These are phyloP conservation scores for Spea multiplicata DNA, from an alignment of 2,113 vertebrate species.

Conservation along the genomic window DNA sequence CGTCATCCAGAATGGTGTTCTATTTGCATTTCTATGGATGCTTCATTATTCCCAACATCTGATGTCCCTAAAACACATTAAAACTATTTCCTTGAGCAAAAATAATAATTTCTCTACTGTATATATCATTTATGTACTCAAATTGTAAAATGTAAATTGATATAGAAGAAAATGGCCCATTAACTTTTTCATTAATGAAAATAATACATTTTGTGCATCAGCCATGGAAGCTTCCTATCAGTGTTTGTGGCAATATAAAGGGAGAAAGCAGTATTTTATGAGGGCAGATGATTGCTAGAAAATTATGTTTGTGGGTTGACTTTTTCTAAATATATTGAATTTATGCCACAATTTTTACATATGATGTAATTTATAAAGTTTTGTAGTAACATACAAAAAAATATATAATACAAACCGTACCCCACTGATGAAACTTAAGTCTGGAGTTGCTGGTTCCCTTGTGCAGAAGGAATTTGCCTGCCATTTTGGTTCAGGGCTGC, in stretches of 20 bases:
- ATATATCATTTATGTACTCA: conserved; percentile 96
- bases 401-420: no score
- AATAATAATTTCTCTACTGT: conserved; percentile 85
- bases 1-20: conserved; percentile 80
- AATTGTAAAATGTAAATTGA: conserved; percentile 99
- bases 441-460: no score
- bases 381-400: no score
- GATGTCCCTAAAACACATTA: conserved; percentile 99
- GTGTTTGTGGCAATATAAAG: conserved; percentile 67
- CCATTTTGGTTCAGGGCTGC: no score
- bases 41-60: conserved; percentile 98
- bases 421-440: no score
- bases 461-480: no score
- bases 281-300: background rate
- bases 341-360: no score
- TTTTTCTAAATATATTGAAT: no score
- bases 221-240: conserved; percentile 74
- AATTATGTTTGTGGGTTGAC: no score
- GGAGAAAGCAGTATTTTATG: conserved; percentile 24
- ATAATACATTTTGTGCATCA: conserved; percentile 91
- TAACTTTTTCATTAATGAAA: conserved; percentile 99
- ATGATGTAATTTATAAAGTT: no score
- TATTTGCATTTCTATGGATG: conserved; percentile 91
- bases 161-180: conserved; percentile 99
- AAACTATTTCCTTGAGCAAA: conserved; percentile 93